Base-by-base conservation (phyloP, 2,113 vertebrate genomes). In the Etheostoma spectabile region DNA sequence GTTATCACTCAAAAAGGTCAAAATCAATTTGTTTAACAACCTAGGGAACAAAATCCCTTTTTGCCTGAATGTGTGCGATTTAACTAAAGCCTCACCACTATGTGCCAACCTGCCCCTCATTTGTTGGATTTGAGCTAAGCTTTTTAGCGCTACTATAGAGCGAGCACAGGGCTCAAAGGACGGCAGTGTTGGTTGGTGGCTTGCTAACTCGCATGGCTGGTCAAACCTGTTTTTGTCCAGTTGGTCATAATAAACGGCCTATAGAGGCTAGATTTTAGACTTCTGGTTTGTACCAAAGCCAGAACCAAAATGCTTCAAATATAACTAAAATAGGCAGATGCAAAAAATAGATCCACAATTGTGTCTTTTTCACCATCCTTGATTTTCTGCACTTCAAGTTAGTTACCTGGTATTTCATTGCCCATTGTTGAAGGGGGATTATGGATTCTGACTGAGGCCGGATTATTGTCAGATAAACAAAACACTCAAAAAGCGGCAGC, bases 21-120 rank as follows among this genome's bases (percentile, higher is more conserved):
- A 82, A 87, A 90, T 88, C 80, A 81, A 91, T 92, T 92, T 90
- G 80, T 81, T 76, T 82, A 91, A 88, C 78, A 88, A 88, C 80
- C 66, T 61, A 16, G 68, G 79, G 64, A 82, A 77, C 49, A 74
- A 86, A 89, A 92, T 86, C 85, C 75, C 75, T 82, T 76, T 74
- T 75, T 88, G 81, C 75, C 75, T 89, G 72, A 89, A 77, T 84
- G 76, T 77, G 57, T 83, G 13, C 81, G 77, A 86, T 87, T 82
- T 83, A 68, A 38, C 69, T 76, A 77, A 87, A 92, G 71, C 84
- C 74, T 83, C 63, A 35, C 13, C 14, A 24, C 35, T 67, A 53
- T 78, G 56, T 46, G 73, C 51, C 63, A 56, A 64, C 62, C 35
- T 60, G 80, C 24, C 56, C 69, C 85, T 91, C 75, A 86, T 90